Evolutionary conservation across 2,888 invertebrate species (phyloP), one percentile per base, ranked within the genome.

Genomic region (Pollenia labialis): DNA sequence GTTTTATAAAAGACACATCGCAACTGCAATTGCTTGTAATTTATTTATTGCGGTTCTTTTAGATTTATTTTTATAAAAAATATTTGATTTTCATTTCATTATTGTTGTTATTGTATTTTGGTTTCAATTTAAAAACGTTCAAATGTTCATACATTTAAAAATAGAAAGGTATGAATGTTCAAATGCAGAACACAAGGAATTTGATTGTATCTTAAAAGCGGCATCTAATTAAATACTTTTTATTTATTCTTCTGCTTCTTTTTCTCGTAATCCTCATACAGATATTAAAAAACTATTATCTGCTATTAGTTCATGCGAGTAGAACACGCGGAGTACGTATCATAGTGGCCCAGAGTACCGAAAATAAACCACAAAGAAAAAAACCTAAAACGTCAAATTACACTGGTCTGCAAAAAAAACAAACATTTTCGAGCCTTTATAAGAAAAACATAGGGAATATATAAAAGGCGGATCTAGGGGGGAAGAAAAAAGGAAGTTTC

Each of bases 201-300:
- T 77, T 60, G 60, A 82, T 79, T 80, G 79, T 86, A 86, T 86
- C 79, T 87, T 75, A 72, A 85, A 81, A 84, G 87, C 84, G 87
- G 84, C 87, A 87, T 87, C 84, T 87, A 87, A 87, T 87, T 87
- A 84, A 87, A 87, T 87, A 79, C 81, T 87, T 77, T 80, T 60
- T 60, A 58, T 48, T 68, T 58, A 18, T 68, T 79, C 56, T 74
- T 44, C 14, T 68, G 68, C 46, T 74, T 44, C 14, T 71, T 52
- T 7, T 76, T 64, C 58, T 66, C 44, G n/a, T 23, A 74, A 60
- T 74, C 32, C 32, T 32, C 32, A 54, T 9, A 48, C 23, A 71
- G 44, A 46, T 11, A 75, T 54, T 16, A 60, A 44, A 14, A 64
- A 72, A 69, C 10, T 50, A 64, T 44, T 10, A 48, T 16, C 16